Base-by-base conservation (phyloP, 2,113 vertebrate genomes). In the Chaetura pelagica region DNA sequence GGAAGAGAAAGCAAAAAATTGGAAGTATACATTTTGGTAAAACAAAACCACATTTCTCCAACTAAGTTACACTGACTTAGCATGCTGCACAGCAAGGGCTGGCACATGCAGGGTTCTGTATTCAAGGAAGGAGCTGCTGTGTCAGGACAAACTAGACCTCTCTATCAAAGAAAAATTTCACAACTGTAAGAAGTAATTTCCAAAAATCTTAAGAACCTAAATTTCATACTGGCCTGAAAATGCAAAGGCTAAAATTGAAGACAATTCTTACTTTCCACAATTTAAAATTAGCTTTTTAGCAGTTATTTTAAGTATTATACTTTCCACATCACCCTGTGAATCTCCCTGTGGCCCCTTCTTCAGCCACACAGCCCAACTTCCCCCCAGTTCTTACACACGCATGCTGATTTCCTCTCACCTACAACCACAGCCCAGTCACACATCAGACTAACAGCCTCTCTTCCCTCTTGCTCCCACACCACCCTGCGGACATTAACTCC, bases 51-150 rank as follows among this genome's bases (percentile, higher is more conserved):
- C 0, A 20, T 35, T 12, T 35, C 61, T 61, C 46, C 40, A 35
- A 9, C 48, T 19, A 10, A 48, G 55, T 5, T 16, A 61, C 42
- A 30, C 15, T n/a, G 29, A 55, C 7, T 23, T 4, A 52, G 23
- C 16, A 32, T 0, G 5, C 51, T 40, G 35, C 1, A 1, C 8
- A n/a, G 40, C 51, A 74, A 34, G 19, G 78, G 40, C 46, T 55
- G 23, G 29, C 16, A 35, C 5, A 4, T 6, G 5, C 18, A 16
- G 35, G 24, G 21, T 7, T 30, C 51, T 40, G 0, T 0, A 15
- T 29, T 40, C 30, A 18, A n/a, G 34, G 32, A 87, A 77, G 29
- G 29, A 5, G 40, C 22, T 32, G 76, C 54, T 51, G 42, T 46
- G 40, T 29, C 51, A 84, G 51, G 20, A 66, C 34, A 48, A 23